A percentile compares a stretch with the other conserved stretches of the same genome.
phyloP scores from a whole-genome alignment of 2,797 vertebrate genomes.

The Calcarius lapponicus region DNA sequence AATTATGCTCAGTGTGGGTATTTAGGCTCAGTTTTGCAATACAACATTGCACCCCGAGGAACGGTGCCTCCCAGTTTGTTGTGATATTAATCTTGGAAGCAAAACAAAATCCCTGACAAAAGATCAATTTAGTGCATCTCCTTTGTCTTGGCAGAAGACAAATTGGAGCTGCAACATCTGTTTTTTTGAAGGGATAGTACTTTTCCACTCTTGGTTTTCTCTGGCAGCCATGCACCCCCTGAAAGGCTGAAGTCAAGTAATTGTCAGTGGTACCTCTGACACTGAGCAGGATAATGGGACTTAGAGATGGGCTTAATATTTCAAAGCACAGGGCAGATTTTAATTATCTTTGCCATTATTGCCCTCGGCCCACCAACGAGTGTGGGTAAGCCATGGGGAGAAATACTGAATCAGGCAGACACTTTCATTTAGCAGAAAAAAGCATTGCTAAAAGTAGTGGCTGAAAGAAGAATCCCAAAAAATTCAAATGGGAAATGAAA shows the following conservation, averaged over 20 bases:
- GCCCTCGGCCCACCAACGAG: not conserved
- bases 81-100: slow-evolving; percentile 63
- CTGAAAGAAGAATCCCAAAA: slow-evolving; percentile 39
- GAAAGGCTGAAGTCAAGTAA: slow-evolving; percentile 41
- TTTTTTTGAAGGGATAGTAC: slow-evolving; percentile 53
- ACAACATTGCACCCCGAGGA: slow-evolving; percentile 29
- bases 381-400: not conserved
- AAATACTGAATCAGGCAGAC: not conserved
- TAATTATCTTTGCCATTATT: slow-evolving; percentile 45
- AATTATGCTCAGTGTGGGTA: slow-evolving; percentile 45
- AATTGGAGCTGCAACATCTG: slow-evolving; percentile 63
- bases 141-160: slow-evolving; percentile 66
- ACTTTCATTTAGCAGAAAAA: slow-evolving; percentile 44
- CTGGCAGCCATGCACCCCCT: not conserved
- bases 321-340: slow-evolving; percentile 51
- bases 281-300: slow-evolving; percentile 29
- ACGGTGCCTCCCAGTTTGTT: slow-evolving; percentile 55
- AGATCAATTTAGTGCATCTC: slow-evolving; percentile 65
- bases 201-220: slow-evolving; percentile 66
- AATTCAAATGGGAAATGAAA: slow-evolving; percentile 57
- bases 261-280: slow-evolving; percentile 59
- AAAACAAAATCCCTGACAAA: slow-evolving; percentile 57
- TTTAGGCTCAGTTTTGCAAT: slow-evolving; percentile 20
- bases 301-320: slow-evolving; percentile 38
- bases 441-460: not conserved